Base-by-base conservation (phyloP, 2,888 invertebrate species). In the Cheilosia vernalis region DNA sequence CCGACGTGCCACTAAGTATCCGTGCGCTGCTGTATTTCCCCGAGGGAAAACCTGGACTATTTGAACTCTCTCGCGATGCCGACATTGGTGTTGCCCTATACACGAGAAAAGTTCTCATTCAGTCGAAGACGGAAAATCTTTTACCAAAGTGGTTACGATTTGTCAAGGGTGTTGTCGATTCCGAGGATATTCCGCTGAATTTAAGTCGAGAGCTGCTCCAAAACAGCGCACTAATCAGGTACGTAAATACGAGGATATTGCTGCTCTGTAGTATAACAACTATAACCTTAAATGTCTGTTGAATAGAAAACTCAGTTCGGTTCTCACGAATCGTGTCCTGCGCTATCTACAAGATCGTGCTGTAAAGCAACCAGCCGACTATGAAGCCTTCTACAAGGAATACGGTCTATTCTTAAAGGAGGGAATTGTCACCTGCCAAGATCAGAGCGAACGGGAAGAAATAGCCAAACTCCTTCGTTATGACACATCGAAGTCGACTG, bases 131-230 rank as follows among this genome's bases (percentile, higher is more conserved):
- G 0, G 97, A 97, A 79, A 96, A 97, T 89, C 94, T 99, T 87
- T 93, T 99, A 85, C 98, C 98, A 0, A 97, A 98, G 90, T 99
- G 98, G 98, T 93, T 99, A 88, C 94, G 99, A 88, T 99, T 99
- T 92, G 94, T 99, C 2, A 98, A 98, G 94, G 99, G 98, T 90
- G 98, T 99, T 37, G 98, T 99, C 17, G 99, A 99, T 93, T 98
- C 98, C 1, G 99, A 99, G 93, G 99, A 99, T 92, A 98, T 99
- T 93, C 99, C 99, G 51, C 93, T 99, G 73, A 99, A 99, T 94
- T 94, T 99, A 83, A 99, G 98, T 91, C 94, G 99, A 90, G 99
- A 99, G 92, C 92, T 99, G 80, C 93, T 99, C 61, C 99, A 99
- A 92, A 98, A 99, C 90, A 98, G 98, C 92, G 94, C 95, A 27